These are phyloP conservation scores for Pasiphila rectangulata DNA, from an alignment of 2,888 invertebrate species.

Conservation along the genomic window DNA sequence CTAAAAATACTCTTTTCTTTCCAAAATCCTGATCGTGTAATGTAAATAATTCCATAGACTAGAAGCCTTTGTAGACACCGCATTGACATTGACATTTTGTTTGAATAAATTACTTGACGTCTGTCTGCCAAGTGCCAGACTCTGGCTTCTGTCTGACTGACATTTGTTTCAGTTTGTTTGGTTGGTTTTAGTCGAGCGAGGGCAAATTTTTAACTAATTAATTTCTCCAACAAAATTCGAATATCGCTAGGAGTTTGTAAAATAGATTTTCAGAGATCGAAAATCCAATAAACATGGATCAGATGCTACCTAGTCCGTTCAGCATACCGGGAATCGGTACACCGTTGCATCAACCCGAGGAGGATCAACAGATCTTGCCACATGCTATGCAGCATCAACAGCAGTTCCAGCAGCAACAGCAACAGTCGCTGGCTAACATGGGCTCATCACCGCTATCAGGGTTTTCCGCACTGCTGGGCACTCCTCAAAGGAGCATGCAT, in stretches of 20 bases:
- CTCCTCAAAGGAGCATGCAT: conserved; percentile 87
- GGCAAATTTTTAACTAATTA: no score
- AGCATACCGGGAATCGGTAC: conserved; percentile 95
- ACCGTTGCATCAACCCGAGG: conserved; percentile 93
- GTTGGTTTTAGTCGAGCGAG: not conserved
- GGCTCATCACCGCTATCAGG: conserved; percentile 82
- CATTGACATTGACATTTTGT: not conserved
- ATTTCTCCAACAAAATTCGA: no score
- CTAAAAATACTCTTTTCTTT: no score
- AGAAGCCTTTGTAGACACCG: no score
- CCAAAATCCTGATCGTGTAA: no score
- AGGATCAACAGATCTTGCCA: conserved; percentile 93
- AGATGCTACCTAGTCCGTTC: conserved; percentile 94
- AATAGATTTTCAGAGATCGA: not conserved
- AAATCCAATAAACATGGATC: conserved; percentile 85
- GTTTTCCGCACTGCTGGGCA: conserved; percentile 82
- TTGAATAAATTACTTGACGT: not conserved
- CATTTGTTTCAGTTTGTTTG: not conserved
- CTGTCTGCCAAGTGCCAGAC: not conserved
- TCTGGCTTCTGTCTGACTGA: no score
- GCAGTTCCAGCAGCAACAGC: conserved; percentile 85
- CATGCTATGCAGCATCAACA: conserved; percentile 92
- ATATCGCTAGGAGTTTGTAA: no score
- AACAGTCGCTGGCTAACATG: conserved; percentile 80
- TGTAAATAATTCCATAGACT: no score